Evolutionary conservation across 53 echinoderm and acorn worm genomes (phyloP).

Genomic region (Hippasteria phrygiana): DNA sequence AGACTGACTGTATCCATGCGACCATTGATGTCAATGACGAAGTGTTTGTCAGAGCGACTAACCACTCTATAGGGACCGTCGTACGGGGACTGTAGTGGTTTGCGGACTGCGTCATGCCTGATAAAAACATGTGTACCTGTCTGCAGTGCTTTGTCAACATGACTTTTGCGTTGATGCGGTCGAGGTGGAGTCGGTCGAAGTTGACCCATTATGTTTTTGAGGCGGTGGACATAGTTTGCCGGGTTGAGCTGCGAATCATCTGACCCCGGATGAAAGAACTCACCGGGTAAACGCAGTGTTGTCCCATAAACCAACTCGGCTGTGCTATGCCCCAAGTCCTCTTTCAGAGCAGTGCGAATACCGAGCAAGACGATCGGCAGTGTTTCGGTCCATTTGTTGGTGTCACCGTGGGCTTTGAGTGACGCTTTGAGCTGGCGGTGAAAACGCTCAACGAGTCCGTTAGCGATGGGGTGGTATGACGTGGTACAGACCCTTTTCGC

Average conservation of each 20-base stretch:
- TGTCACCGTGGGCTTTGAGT: constrained; percentile 29
- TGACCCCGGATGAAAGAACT: constrained; percentile 66
- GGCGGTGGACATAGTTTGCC: constrained; percentile 60
- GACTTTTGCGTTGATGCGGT: no score
- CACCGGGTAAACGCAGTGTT: constrained; percentile 63
- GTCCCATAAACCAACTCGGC: constrained; percentile 78
- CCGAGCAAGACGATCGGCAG: constrained; percentile 56
- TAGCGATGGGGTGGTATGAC: no score
- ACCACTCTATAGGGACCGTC: constrained; percentile 67
- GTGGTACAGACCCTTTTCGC: no score
- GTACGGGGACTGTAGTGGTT: constrained; percentile 72
- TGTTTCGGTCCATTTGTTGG: constrained; percentile 56
- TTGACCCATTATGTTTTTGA: constrained; percentile 41
- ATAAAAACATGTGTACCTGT: constrained; percentile 70
- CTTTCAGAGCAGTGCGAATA: no score
- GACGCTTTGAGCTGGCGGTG: constrained; percentile 49
- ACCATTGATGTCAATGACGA: constrained; percentile 30
- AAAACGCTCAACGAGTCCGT: constrained; percentile 37
- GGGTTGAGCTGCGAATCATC: constrained; percentile 53
- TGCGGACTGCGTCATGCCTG: constrained; percentile 48
- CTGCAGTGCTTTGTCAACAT: constrained; percentile 27
- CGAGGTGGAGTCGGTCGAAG: constrained; percentile 48
- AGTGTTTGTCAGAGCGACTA: constrained; percentile 18
- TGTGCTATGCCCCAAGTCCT: constrained; percentile 55
- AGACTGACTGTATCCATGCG: no score